Evolutionary conservation across 1,140 invertebrate species (phyloP).

Genomic region (Lasioglossum baleicum): DNA sequence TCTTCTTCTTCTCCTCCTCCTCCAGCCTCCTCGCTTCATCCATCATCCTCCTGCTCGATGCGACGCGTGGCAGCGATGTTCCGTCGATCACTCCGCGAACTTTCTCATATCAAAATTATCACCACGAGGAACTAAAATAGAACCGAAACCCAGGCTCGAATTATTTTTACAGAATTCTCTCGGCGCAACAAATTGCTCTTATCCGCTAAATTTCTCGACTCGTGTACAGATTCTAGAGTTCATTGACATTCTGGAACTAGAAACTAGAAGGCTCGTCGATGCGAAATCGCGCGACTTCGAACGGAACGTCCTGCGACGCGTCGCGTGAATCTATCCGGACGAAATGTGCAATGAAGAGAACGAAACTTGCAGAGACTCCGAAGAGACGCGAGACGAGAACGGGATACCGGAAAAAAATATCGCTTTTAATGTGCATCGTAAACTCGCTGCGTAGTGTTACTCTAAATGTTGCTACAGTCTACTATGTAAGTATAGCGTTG

Average conservation of each 20-base stretch:
- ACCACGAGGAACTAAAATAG: no score
- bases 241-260: no score
- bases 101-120: not conserved
- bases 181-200: no score
- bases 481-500: conserved; percentile 60
- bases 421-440: conserved; percentile 65
- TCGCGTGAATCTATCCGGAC: no score
- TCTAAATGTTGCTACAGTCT: conserved; percentile 62
- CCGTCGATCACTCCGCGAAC: not conserved
- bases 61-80: not conserved
- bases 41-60: conserved; percentile 6
- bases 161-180: no score
- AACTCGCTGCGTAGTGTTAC: conserved; percentile 64
- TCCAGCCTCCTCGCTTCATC: not conserved
- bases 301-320: no score
- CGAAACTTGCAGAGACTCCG: not conserved
- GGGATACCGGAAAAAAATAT: conserved; percentile 43
- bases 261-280: no score
- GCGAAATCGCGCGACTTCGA: no score
- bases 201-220: no score
- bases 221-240: no score
- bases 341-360: no score
- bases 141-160: no score
- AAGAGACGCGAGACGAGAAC: conserved; percentile 8
- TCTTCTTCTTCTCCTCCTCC: not conserved